These are phyloP conservation scores for Fistularia tabacaria DNA, from an alignment of 2,797 vertebrate species.

Conservation along the genomic window DNA sequence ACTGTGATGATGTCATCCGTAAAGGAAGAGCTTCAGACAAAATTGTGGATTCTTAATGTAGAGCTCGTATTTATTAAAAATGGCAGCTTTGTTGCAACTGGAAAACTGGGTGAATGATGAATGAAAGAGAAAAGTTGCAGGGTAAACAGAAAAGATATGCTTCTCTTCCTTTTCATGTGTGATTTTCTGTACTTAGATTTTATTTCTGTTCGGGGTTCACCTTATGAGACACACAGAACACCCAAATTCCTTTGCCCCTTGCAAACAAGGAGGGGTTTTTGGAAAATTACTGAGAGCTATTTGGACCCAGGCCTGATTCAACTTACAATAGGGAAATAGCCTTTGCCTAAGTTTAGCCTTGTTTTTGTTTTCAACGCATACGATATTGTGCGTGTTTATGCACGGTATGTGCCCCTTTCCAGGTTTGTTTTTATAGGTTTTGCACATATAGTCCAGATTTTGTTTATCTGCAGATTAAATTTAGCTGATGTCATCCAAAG, in stretches of 20 bases:
- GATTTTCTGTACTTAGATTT: not conserved
- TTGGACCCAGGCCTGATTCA: slow-evolving; percentile 44
- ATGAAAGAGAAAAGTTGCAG: not conserved
- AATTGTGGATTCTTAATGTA: not conserved
- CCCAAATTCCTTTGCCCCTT: slow-evolving; percentile 19
- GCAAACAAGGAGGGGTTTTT: slow-evolving; percentile 28
- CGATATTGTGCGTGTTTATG: slow-evolving; percentile 9
- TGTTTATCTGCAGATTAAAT: slow-evolving; percentile 43
- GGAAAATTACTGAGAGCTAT: slow-evolving; percentile 45
- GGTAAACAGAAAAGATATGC: not conserved
- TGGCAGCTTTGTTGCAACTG: not conserved
- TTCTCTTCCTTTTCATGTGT: not conserved
- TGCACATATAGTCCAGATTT: slow-evolving; percentile 31
- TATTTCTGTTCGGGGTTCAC: slow-evolving; percentile 11
- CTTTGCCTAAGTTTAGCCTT: slow-evolving; percentile 32
- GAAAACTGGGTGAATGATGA: not conserved
- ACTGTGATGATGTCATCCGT: slow-evolving; percentile 6
- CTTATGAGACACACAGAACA: slow-evolving; percentile 26
- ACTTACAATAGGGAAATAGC: slow-evolving; percentile 45
- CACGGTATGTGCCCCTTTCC: slow-evolving; percentile 8
- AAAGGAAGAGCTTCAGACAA: not conserved
- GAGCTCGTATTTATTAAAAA: not conserved
- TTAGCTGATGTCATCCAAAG: slow-evolving; percentile 23
- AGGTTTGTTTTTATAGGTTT: slow-evolving; percentile 40
- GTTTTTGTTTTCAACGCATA: slow-evolving; percentile 43